Evolutionary conservation across 1,140 invertebrate species (phyloP).

Genomic region (Mercenaria mercenaria): DNA sequence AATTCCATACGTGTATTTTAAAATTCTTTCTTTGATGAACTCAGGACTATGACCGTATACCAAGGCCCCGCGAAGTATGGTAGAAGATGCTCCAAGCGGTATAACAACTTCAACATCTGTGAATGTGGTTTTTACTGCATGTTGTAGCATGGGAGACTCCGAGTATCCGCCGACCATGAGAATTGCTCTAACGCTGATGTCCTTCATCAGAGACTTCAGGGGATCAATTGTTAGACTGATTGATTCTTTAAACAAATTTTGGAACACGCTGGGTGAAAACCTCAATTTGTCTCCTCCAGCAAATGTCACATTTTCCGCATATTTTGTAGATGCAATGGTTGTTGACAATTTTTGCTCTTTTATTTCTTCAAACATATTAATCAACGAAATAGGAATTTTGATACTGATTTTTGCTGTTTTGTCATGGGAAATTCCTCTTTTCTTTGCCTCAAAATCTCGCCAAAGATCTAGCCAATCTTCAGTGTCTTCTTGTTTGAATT

Average conservation of each 20-base stretch:
- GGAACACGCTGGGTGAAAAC: background rate
- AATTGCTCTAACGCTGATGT: background rate
- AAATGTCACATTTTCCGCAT: background rate
- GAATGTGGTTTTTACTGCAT: background rate
- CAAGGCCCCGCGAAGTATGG: slow-evolving; percentile 14
- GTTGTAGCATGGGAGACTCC: slow-evolving; percentile 17
- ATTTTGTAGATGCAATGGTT: background rate
- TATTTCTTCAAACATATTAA: background rate
- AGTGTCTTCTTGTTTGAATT: background rate
- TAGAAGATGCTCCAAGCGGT: background rate
- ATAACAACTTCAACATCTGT: background rate
- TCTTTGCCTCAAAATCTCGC: slow-evolving; percentile 35
- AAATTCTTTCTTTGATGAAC: background rate
- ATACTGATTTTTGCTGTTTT: background rate
- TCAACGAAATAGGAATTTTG: background rate
- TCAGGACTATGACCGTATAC: slow-evolving; percentile 27
- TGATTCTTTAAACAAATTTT: background rate
- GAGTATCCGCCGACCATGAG: slow-evolving; percentile 48
- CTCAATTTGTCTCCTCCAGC: background rate
- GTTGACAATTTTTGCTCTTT: no score
- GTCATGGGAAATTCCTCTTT: background rate
- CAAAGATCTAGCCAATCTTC: slow-evolving; percentile 27
- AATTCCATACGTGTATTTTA: slow-evolving; percentile 40
- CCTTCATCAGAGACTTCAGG: background rate
- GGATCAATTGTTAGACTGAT: background rate